A percentile compares a stretch with the other conserved stretches of the same genome.
These are phyloP conservation scores for Notolabrus celidotus DNA, from an alignment of 2,797 vertebrate genomes.

Conservation along the genomic window DNA sequence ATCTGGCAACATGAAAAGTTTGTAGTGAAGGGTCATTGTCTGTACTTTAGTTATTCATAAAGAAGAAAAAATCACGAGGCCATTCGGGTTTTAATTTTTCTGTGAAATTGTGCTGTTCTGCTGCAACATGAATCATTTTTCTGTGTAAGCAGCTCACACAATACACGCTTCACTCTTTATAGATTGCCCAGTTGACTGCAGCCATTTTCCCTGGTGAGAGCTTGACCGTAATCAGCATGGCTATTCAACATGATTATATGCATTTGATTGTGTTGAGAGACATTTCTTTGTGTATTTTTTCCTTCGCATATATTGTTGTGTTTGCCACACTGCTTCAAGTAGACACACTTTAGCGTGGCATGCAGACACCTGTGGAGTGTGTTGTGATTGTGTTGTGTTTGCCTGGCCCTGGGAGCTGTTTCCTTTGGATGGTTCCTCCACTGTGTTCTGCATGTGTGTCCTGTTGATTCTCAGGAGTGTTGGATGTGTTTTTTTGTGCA, in stretches of 20 bases:
- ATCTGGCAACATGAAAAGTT: not conserved
- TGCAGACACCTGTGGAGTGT: conserved; percentile 57
- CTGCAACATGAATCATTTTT: conserved; percentile 3
- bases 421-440: conserved; percentile 30
- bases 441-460: conserved; percentile 30
- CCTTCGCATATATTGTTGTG: conserved; percentile 34
- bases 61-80: not conserved
- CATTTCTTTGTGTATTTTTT: conserved; percentile 27
- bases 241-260: conserved; percentile 44
- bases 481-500: conserved; percentile 32
- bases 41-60: conserved; percentile 1
- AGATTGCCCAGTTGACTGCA: conserved; percentile 39
- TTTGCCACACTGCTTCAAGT: not conserved
- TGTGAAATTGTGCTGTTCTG: conserved; percentile 2
- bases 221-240: conserved; percentile 28
- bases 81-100: not conserved
- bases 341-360: conserved; percentile 23
- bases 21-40: not conserved
- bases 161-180: not conserved
- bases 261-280: conserved; percentile 24
- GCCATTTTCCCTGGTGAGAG: conserved; percentile 29
- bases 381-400: conserved; percentile 18
- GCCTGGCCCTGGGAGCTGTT: conserved; percentile 37
- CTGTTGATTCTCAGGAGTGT: conserved; percentile 49
- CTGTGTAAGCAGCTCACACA: conserved; percentile 4